Evolutionary conservation across 1,140 invertebrate genomes (phyloP), one percentile per base, ranked within the genome.

Genomic region (Colletes gigas): DNA sequence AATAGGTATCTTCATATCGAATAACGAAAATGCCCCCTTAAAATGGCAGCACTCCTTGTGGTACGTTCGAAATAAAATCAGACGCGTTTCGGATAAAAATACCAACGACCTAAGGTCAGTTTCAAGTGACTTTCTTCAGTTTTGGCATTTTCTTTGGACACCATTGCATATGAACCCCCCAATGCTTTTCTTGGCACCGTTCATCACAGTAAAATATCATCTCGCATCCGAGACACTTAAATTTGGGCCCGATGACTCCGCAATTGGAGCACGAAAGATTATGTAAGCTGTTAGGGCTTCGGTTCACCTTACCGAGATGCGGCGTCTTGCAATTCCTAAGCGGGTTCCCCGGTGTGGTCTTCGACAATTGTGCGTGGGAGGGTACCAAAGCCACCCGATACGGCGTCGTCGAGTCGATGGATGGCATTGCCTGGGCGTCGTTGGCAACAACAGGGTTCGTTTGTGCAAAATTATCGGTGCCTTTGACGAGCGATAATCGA

Each of bases 101-200:
- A 30, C 30, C 30, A 30, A 2, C 30, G 14, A 5, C 5, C 8
- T 30, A 30, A 17, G 9, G 21, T 52, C 41, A 47, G 55, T 47
- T 19, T 68, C 59, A 91, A 17, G 60, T 76, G 54, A 93, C 86
- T 84, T 93, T 93, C 41, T 92, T 92, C 4, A 93, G 81, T 55
- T 89, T 91, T 39, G 92, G 92, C 91, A 93, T 93, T 63, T 89
- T 92, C 69, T 92, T 93, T 0, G 90, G 90, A 73, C 92, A 93
- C 19, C 83, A 90, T 2, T 81, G 76, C 7, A 90, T 89, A 59
- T 93, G 92, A 10, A 87, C n/a, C 12, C 19, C 82, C 92, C 92
- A 93, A 44, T 93, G 92, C 44, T 88, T 88, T 15, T 86, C 66
- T 81, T 93, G 92, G 70, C 92, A 93, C 15, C 73, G 75, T 78